These are phyloP conservation scores for Orestias chungarensis DNA, from an alignment of 2,797 vertebrate genomes.

Conservation along the genomic window DNA sequence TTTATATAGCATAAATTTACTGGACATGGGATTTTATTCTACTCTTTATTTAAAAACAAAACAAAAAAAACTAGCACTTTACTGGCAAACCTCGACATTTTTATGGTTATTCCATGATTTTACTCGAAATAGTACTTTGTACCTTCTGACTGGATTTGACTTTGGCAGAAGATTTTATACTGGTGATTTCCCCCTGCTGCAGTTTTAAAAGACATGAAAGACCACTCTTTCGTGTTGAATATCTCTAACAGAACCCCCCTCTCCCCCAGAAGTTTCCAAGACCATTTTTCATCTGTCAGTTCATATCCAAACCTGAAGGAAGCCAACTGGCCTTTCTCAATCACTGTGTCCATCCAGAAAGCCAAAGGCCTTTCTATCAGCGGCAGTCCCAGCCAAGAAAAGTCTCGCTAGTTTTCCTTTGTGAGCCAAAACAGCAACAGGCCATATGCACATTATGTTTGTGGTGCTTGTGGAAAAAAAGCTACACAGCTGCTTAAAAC, in stretches of 20 bases:
- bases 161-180: too few species aligned
- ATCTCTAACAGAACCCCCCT: conserved; percentile 60
- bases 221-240: conserved; percentile 48
- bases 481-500: conserved; percentile 40
- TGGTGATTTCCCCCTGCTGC: conserved; percentile 24
- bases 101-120: neutral
- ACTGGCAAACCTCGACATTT: neutral
- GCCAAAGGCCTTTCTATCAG: conserved; percentile 65
- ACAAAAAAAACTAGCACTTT: neutral
- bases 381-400: conserved; percentile 55
- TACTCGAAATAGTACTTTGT: neutral
- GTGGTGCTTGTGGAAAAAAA: conserved; percentile 39
- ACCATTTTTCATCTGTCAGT: conserved; percentile 76
- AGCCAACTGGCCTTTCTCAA: conserved; percentile 76
- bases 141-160: too few species aligned
- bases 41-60: too few species aligned
- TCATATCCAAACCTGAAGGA: conserved; percentile 63
- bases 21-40: too few species aligned
- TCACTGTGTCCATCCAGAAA: conserved; percentile 62
- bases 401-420: conserved; percentile 42
- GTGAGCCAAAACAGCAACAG: conserved; percentile 57
- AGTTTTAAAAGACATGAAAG: conserved; percentile 46
- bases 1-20: neutral
- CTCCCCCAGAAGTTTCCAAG: conserved; percentile 69
- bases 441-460: conserved; percentile 63